These are phyloP conservation scores for Meandrina meandrites DNA, from an alignment of 92 coral and sea anemone genomes.

Conservation along the genomic window DNA sequence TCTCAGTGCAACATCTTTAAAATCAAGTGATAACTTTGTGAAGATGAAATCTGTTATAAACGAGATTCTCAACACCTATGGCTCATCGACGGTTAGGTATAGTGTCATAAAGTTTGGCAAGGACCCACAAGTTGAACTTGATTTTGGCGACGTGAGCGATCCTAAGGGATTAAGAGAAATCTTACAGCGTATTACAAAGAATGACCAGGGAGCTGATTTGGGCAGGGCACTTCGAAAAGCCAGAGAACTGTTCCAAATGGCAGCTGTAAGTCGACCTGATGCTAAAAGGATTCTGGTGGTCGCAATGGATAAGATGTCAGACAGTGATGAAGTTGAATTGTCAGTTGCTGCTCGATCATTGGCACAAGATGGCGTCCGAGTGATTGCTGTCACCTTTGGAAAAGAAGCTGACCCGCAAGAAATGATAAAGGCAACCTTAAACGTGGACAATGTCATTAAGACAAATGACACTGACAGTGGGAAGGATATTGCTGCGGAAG, in stretches of 20 bases:
- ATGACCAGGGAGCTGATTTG: conserved; percentile 63
- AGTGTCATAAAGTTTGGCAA: conserved; percentile 57
- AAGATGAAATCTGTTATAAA: conserved; percentile 75
- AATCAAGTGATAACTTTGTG: conserved; percentile 52
- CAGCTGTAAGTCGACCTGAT: conserved; percentile 57
- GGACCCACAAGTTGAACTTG: conserved; percentile 50
- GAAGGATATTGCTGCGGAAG: conserved; percentile 52
- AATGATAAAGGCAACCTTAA: conserved; percentile 54
- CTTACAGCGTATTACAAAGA: conserved; percentile 52
- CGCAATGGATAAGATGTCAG: conserved; percentile 72
- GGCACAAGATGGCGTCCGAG: conserved; percentile 61
- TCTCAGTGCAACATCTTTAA: conserved; percentile 60
- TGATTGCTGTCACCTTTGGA: conserved; percentile 77
- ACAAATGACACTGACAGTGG: conserved; percentile 59
- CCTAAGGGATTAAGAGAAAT: conserved; percentile 44
- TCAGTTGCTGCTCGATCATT: conserved; percentile 60
- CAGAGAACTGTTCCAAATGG: conserved; percentile 49
- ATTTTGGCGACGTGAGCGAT: conserved; percentile 46
- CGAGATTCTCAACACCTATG: conserved; percentile 61
- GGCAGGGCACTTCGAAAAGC: conserved; percentile 72
- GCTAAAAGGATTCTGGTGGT: conserved; percentile 81
- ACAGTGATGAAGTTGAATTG: conserved; percentile 60
- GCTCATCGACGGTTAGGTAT: conserved; percentile 53
- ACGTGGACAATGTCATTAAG: conserved; percentile 47
- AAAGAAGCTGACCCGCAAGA: conserved; percentile 70